Evolutionary conservation across 2,113 vertebrate species (phyloP).

Genomic region (cat (Felis catus)): DNA sequence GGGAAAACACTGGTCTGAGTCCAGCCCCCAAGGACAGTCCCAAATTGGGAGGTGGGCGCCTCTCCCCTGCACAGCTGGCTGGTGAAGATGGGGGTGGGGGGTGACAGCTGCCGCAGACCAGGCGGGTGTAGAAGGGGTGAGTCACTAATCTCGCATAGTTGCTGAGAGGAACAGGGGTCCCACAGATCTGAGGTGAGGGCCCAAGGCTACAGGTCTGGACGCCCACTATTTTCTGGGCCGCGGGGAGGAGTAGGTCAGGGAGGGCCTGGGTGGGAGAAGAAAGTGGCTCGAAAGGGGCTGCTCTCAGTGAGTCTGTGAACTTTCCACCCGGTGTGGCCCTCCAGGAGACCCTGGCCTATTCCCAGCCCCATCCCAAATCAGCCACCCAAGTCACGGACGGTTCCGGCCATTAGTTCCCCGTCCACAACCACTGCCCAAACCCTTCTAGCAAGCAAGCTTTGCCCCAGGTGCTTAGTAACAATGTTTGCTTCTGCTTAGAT

Average conservation of each 20-base stretch:
- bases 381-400: neutral
- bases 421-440: neutral
- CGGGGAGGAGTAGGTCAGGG: neutral
- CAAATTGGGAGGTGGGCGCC: neutral
- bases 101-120: fast-evolving
- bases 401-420: neutral
- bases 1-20: neutral
- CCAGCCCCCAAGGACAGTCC: neutral
- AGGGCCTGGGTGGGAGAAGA: neutral
- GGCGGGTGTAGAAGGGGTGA: fast-evolving
- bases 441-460: neutral
- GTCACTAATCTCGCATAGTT: fast-evolving
- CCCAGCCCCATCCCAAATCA: neutral
- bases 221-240: fast-evolving
- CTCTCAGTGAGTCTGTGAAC: neutral
- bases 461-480: neutral
- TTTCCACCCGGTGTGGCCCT: neutral
- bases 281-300: neutral
- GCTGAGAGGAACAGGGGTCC: neutral
- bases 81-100: neutral
- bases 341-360: too few relatives aligned
- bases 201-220: neutral
- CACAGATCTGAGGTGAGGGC: fast-evolving
- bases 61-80: fast-evolving
- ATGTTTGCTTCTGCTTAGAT: too few relatives aligned